phyloP scores from a whole-genome alignment of 2,113 vertebrate species.

The Chionis minor region DNA sequence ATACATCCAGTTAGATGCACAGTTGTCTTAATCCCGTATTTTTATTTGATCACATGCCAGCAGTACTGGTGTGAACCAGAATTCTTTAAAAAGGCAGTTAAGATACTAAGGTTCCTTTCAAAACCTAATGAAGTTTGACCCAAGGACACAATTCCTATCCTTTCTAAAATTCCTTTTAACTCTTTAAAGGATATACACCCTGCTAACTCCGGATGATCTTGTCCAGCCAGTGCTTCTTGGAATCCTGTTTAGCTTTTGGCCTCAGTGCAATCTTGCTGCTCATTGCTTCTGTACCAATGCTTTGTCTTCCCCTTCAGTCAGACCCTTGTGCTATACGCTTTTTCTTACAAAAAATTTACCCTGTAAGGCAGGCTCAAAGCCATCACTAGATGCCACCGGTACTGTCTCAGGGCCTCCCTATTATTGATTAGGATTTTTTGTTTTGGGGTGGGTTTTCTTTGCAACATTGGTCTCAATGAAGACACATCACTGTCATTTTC shows the following conservation, averaged over 20 bases:
- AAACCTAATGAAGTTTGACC: not conserved
- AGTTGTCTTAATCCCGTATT: not conserved
- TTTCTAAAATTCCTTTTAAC: not conserved
- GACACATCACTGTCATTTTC: not conserved
- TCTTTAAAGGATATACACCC: not conserved
- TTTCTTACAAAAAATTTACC: not conserved
- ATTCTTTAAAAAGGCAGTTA: not conserved
- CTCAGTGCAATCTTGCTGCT: not conserved
- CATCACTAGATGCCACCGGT: not conserved
- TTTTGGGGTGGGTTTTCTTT: not conserved
- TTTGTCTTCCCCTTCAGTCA: not conserved
- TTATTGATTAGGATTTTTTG: not conserved
- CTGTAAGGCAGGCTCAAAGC: not conserved
- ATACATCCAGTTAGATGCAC: not conserved
- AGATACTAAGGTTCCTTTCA: not conserved
- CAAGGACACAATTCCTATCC: not conserved
- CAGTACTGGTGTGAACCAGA: not conserved
- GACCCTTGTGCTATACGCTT: not conserved
- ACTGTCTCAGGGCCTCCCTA: not conserved
- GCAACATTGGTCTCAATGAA: not conserved
- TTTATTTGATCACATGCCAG: not conserved
- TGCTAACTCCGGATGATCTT: not conserved
- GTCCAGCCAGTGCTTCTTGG: not conserved
- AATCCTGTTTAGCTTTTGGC: not conserved
- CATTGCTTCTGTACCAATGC: fast-evolving